Conservation (phyloP, 2,888 invertebrate species). For the Bombyx huttoni region DNA sequence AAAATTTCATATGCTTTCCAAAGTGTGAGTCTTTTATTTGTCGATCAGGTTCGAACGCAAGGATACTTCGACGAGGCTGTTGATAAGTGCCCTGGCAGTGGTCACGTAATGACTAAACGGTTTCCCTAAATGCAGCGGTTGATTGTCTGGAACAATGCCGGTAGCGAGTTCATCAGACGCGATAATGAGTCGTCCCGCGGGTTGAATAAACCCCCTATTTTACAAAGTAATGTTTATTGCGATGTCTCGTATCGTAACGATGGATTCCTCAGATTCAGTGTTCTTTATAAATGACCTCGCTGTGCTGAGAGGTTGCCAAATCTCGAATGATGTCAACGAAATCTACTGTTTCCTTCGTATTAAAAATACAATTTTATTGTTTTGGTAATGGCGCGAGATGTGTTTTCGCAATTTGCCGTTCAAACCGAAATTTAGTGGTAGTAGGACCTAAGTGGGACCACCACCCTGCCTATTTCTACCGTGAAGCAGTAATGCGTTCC, state of each 20-base stretch:
- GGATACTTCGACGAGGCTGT: too few relatives aligned
- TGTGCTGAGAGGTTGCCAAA: conserved; percentile 34
- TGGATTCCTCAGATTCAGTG: conserved; percentile 28
- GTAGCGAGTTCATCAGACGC: conserved; percentile 60
- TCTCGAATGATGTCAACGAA: conserved; percentile 9
- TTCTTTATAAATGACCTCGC: conserved; percentile 28
- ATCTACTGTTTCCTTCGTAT: conserved; percentile 2
- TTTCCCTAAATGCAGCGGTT: conserved; percentile 7
- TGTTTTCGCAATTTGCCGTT: too few relatives aligned
- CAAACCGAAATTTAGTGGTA: too few relatives aligned
- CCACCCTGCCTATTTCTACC: too few relatives aligned
- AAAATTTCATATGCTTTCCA: too few relatives aligned
- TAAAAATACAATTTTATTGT: conserved; percentile 2
- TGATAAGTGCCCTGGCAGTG: background rate
- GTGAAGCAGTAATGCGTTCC: too few relatives aligned
- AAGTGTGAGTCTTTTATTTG: too few relatives aligned
- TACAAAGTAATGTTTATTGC: conserved; percentile 46
- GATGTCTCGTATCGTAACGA: conserved; percentile 36
- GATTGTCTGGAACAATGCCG: conserved; percentile 52
- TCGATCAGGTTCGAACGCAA: too few relatives aligned
- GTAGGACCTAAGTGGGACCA: too few relatives aligned
- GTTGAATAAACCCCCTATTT: conserved; percentile 65
- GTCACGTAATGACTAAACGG: background rate
- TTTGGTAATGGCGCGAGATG: too few relatives aligned
- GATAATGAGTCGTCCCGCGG: conserved; percentile 64